phyloP scores from a whole-genome alignment of 2,797 vertebrate species.

The Mallotus villosus region DNA sequence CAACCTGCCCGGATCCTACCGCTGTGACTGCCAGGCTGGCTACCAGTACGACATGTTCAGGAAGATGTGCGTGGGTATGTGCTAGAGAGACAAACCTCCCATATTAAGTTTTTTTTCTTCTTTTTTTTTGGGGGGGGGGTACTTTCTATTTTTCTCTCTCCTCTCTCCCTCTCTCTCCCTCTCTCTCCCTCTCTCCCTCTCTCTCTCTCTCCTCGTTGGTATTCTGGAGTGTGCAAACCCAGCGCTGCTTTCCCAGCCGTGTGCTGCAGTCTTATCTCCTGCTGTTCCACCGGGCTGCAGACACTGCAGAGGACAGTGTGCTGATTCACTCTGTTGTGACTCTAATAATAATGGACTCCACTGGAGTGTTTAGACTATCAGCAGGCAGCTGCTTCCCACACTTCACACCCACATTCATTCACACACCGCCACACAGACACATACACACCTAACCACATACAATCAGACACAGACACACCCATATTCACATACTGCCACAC shows the following conservation, averaged over 20 bases:
- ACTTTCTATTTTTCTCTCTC: constrained; percentile 1
- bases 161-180: neutral
- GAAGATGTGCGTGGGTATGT: constrained; percentile 85
- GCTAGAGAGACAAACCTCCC: neutral
- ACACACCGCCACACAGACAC: neutral
- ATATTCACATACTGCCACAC: constrained; percentile 20
- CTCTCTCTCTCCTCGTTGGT: neutral
- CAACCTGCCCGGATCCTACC: constrained; percentile 89
- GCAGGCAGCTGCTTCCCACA: constrained; percentile 7
- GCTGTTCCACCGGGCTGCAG: constrained; percentile 23
- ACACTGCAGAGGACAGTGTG: constrained; percentile 10
- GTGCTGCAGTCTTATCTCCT: constrained; percentile 24
- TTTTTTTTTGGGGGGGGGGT: neutral
- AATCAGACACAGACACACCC: too few species aligned
- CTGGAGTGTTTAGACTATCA: constrained; percentile 37
- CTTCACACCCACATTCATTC: constrained; percentile 17
- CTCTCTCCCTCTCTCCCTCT: neutral
- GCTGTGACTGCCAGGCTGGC: constrained; percentile 89
- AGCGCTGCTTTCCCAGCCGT: constrained; percentile 6
- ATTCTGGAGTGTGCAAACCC: neutral
- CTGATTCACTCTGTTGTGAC: constrained; percentile 38
- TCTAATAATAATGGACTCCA: constrained; percentile 16
- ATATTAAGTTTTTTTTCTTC: neutral
- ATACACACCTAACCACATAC: too few species aligned
- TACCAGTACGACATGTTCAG: constrained; percentile 88